Evolutionary conservation across 2,113 vertebrate genomes (phyloP), one percentile per base, ranked within the genome.

Genomic region (Sphyrna mokarran): DNA sequence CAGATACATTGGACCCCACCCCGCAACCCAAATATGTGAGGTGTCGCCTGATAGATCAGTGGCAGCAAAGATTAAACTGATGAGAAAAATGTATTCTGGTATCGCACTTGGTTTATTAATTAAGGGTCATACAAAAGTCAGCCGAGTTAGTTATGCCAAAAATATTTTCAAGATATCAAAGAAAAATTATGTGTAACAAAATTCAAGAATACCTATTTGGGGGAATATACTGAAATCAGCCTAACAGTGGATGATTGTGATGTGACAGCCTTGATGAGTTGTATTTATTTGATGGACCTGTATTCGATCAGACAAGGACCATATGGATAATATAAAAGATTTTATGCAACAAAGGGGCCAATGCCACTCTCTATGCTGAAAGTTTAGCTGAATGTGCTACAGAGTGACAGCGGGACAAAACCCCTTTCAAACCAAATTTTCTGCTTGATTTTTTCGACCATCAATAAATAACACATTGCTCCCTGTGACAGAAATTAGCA

Each of bases 361-460:
- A 97, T 97, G 98, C 97, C 97, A 98, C 98, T 97, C 98, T 97
- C 76, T 68, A 95, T 95, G 40, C 40, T 54, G 68, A 72, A 95
- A 98, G 97, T 97, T 97, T 97, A 97, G 98, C 97, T 97, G 98
- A 98, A 98, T 97, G 97, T 97, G 97, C 97, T 97, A 97, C 97
- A 98, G 97, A 98, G 97, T 98, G 98, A 98, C 98, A 98, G 98
- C 97, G 97, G 97, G 97, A 98, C 97, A 98, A 98, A 98, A 98
- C 95, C 97, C 97, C 98, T 97, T 98, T 98, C 97, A 97, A 97
- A 97, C 97, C 97, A 98, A 97, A 98, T 98, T 98, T 98, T 98
- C 98, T 98, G 97, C 98, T 98, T 98, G 97, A 97, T 98, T 97
- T 97, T 97, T 97, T 96, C 97, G 97, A 97, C 97, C 97, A 97